Percentiles rank a stretch among this genome's conserved stretches.
Evolutionary conservation across 2,113 vertebrate species (phyloP).

Genomic region (Thamnaconus septentrionalis): DNA sequence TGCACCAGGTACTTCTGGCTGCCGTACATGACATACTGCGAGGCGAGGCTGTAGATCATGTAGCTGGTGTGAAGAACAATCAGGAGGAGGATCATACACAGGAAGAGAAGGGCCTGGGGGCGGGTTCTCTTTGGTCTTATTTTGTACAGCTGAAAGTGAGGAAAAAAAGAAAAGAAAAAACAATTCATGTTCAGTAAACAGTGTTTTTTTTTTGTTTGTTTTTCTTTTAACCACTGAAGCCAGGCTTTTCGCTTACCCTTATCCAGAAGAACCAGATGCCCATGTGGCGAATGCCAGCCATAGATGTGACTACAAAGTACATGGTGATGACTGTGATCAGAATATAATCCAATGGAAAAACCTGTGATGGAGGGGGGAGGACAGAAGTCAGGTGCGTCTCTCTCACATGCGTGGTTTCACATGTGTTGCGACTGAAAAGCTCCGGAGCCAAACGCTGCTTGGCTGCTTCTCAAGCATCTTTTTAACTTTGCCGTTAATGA

Average conservation of each 20-base stretch:
- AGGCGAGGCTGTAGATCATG: constrained; percentile 98
- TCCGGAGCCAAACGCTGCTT: neutral
- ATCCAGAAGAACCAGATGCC: constrained; percentile 99
- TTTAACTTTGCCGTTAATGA: no score
- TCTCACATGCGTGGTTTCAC: constrained; percentile 2
- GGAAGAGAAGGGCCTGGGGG: constrained; percentile 95
- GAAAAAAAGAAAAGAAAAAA: constrained; percentile 39
- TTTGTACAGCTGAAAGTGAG: constrained; percentile 87
- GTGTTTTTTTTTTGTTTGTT: neutral
- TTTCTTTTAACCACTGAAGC: neutral
- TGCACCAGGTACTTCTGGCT: constrained; percentile 92
- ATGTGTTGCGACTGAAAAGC: neutral
- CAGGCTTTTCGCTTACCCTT: constrained; percentile 75
- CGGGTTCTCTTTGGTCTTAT: constrained; percentile 90
- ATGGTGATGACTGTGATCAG: constrained; percentile 95
- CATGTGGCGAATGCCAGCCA: constrained; percentile 98
- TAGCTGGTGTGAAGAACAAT: constrained; percentile 97
- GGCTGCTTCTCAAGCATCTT: constrained; percentile 3
- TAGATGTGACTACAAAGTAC: constrained; percentile 98
- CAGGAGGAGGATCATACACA: constrained; percentile 96
- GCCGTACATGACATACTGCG: constrained; percentile 98
- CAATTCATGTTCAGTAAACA: neutral
- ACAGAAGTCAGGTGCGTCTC: constrained; percentile 27
- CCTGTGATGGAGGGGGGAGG: constrained; percentile 71
- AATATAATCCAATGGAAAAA: constrained; percentile 96